Base-by-base conservation (phyloP, 2,888 invertebrate genomes). In the Aethes cnicana region DNA sequence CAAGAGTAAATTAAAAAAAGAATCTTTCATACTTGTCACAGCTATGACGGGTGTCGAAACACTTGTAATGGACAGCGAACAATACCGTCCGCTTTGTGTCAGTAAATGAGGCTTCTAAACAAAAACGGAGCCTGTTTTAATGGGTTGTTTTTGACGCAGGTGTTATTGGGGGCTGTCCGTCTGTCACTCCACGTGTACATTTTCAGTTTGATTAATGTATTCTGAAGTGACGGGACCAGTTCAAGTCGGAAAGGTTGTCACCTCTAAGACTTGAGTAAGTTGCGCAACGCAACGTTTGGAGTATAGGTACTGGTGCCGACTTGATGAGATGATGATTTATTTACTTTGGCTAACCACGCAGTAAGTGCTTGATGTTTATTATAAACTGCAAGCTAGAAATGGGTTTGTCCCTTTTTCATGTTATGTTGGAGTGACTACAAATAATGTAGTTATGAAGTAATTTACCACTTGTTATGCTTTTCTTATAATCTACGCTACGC, bases 21-120 rank as follows among this genome's bases (percentile, higher is more conserved):
- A 63, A 57, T 64, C 72, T 77, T 79, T 77, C 66, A 73, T 74
- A 72, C 73, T 63, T 84, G 81, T 85, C 82, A 76, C 72, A 72
- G 61, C 74, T 68, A 72, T 86, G 87, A 84, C 84, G 78, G 67
- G 78, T 85, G 83, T 81, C 74, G 84, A 81, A 85, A 86, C 73
- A 74, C 78, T 76, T 80, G 77, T 78, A 74, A 67, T 69, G 66
- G 69, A 73, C 67, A 59, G 59, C 64, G 68, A 77, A 86, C 83
- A 85, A 85, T 81, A 66, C 66, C 58, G 56, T 58, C 66, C 66
- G 66, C 69, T 79, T 81, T 78, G 76, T 79, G 64, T 65, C 62
- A 55, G 64, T 68, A 73, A 78, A 79, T 75, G 70, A 73, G 66
- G 69, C 72, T 70, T 69, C 64, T 65, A 69, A 78, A 77, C 69